Base-by-base conservation (phyloP, 2,113 vertebrate genomes). In the Silurus meridionalis region DNA sequence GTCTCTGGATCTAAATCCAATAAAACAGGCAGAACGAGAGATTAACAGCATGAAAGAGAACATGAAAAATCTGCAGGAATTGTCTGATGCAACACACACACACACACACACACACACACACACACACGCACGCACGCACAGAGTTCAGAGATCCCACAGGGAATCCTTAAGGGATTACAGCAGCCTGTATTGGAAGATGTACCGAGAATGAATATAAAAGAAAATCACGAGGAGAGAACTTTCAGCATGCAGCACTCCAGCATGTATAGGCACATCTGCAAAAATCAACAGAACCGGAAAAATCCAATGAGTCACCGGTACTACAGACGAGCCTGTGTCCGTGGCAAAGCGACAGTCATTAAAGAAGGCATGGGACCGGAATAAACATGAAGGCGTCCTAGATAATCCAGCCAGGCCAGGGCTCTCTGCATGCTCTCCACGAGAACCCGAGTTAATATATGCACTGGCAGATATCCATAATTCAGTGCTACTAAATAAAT, bases 231-330 rank as follows among this genome's bases (percentile, higher is more conserved):
- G 11, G 48, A 85, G 28, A 78, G 53, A 19, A 37, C 53, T 79
- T 78, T 88, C 37, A 37, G 37, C 37, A 75, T 77, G 52, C n/a
- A 13, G 58, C 17, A 66, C 50, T 74, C 28, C 52, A 48, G 23
- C 37, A 50, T 84, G 61, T 48, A 52, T 23, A 58, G 79, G 69
- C 71, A 60, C 85, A 85, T 78, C 69, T 83, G 63, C 9, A 48
- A 23, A 52, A 86, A 86, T 82, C 78, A 86, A 86, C 69, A 61
- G 55, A 87, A 82, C 74, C 80, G 25, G 17, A 53, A 69, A 87
- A n/a, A 79, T 71, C 60, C 57, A 84, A 58, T 71, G 50, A 74
- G 23, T 75, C 72, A 55, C 69, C 21, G 28, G 9, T 5, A 4
- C 28, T 60, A 85, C 71, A 2, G 37, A 83, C 11, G 1, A 21